A percentile compares a stretch with the other conserved stretches of the same genome.
Conservation (phyloP, 2,888 invertebrate genomes). For the Erebia palarica region DNA sequence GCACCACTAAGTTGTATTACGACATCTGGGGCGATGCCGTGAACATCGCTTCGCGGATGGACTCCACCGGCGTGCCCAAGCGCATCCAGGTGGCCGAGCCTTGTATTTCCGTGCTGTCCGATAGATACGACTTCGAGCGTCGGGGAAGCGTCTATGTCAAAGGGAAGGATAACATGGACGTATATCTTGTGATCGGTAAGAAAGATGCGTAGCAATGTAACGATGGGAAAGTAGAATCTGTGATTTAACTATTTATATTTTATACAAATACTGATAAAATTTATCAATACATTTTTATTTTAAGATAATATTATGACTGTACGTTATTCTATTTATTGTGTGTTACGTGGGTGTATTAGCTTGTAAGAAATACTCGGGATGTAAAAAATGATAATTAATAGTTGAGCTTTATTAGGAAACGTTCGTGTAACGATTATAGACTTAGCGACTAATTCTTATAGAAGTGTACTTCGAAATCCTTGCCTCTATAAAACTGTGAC, state of each 20-base stretch:
- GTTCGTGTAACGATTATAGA: constrained; percentile 41
- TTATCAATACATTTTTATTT: constrained; percentile 15
- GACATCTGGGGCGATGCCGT: constrained; percentile 99
- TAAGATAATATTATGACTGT: constrained; percentile 30
- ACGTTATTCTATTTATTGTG: constrained; percentile 45
- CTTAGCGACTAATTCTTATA: constrained; percentile 37
- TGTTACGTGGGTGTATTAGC: constrained; percentile 54
- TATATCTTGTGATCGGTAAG: constrained; percentile 87
- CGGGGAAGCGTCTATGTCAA: constrained; percentile 97
- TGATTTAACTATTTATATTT: constrained; percentile 64
- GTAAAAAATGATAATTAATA: constrained; percentile 61
- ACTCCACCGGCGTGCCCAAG: constrained; percentile 95
- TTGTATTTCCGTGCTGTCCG: constrained; percentile 86
- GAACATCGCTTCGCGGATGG: constrained; percentile 98
- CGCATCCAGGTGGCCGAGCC: constrained; percentile 92
- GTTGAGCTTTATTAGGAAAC: constrained; percentile 53
- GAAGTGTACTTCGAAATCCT: constrained; percentile 60
- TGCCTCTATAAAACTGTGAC: constrained; percentile 75
- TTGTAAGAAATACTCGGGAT: constrained; percentile 69
- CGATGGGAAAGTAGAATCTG: constrained; percentile 74
- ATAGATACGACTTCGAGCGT: constrained; percentile 93
- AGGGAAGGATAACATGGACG: constrained; percentile 97
- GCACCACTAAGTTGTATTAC: constrained; percentile 97
- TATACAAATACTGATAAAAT: constrained; percentile 40
- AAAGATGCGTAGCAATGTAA: constrained; percentile 65